These are phyloP conservation scores for Poeciliopsis prolifica DNA, from an alignment of 2,113 vertebrate genomes.

Conservation along the genomic window DNA sequence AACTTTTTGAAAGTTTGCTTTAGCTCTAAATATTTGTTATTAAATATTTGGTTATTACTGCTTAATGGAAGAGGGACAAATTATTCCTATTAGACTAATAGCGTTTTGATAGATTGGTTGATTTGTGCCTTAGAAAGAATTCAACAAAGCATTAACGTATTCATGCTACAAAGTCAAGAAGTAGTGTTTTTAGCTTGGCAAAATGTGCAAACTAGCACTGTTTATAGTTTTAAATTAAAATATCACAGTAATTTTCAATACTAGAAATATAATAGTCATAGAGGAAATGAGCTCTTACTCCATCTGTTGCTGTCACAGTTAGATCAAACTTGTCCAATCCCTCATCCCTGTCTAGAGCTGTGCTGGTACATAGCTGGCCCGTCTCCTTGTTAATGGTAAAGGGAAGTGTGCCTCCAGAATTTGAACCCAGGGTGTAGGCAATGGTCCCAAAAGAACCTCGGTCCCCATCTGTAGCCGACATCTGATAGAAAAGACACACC, in stretches of 20 bases:
- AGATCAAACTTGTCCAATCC: slow-evolving; percentile 87
- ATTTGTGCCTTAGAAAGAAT: too few species aligned
- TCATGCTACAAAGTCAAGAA: background rate
- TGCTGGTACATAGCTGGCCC: slow-evolving; percentile 88
- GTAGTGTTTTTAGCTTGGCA: background rate
- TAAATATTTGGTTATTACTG: background rate
- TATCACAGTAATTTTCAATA: background rate
- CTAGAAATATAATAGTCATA: background rate
- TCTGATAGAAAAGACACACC: slow-evolving; percentile 75
- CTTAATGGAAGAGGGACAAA: background rate
- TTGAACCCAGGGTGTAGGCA: slow-evolving; percentile 87
- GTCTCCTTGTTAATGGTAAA: slow-evolving; percentile 87
- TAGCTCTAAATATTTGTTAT: slow-evolving; percentile 1
- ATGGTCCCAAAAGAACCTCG: slow-evolving; percentile 88
- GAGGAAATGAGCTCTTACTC: slow-evolving; percentile 80
- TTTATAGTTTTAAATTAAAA: background rate
- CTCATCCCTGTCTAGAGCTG: slow-evolving; percentile 87
- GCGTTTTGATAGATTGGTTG: background rate
- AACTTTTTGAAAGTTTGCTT: background rate
- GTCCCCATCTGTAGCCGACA: slow-evolving; percentile 90
- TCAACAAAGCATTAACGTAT: too few species aligned
- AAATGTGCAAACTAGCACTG: background rate
- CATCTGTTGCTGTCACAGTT: slow-evolving; percentile 90
- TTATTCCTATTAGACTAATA: background rate
- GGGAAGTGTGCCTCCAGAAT: slow-evolving; percentile 76